Evolutionary conservation across 2,888 invertebrate species (phyloP).

Genomic region (Agrotis exclamationis): DNA sequence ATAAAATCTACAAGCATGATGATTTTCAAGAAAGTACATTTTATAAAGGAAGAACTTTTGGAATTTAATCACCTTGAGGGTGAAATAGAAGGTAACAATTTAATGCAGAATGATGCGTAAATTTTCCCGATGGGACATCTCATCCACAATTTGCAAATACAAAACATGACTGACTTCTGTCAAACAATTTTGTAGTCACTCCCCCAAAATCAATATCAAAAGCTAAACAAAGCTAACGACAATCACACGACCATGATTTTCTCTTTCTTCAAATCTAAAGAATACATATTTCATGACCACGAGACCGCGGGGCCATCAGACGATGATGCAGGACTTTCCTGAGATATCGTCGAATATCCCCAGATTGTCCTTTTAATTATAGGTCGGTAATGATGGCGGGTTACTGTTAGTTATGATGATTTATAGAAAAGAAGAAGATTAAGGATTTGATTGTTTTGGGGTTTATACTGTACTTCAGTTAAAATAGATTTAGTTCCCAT

Average conservation of each 20-base stretch:
- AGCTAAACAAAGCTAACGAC: constrained; percentile 34
- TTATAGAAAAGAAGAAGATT: not conserved
- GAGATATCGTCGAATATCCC: constrained; percentile 51
- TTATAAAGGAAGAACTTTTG: too few relatives aligned
- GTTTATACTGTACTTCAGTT: too few relatives aligned
- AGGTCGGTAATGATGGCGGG: constrained; percentile 64
- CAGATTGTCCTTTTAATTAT: constrained; percentile 79
- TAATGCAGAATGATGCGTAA: too few relatives aligned
- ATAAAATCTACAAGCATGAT: too few relatives aligned
- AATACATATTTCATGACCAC: constrained; percentile 82
- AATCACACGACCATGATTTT: constrained; percentile 61
- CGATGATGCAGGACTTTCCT: constrained; percentile 72
- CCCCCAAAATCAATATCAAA: constrained; percentile 26
- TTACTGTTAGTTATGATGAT: constrained; percentile 14
- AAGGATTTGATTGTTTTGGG: not conserved
- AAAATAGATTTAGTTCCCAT: too few relatives aligned
- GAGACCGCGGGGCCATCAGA: constrained; percentile 60
- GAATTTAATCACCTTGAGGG: too few relatives aligned
- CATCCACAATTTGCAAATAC: too few relatives aligned
- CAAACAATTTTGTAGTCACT: not conserved
- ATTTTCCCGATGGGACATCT: too few relatives aligned
- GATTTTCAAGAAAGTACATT: too few relatives aligned
- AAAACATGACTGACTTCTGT: not conserved
- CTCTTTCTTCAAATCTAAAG: constrained; percentile 61
- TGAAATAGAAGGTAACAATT: too few relatives aligned